phyloP scores from a whole-genome alignment of 1,140 invertebrate species.

The Pseudoatta argentina region DNA sequence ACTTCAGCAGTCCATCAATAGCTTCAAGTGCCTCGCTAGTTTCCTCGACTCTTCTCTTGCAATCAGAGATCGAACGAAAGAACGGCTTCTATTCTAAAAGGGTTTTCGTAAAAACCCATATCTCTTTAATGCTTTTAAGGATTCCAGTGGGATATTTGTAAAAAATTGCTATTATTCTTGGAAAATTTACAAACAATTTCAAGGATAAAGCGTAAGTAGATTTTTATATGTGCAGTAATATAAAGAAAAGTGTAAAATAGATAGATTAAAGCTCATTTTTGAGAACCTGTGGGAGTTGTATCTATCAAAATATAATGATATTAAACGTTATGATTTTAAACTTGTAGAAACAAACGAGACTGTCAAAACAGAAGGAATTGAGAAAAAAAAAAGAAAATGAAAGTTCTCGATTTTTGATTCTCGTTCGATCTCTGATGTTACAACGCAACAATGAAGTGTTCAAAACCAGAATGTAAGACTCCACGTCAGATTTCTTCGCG shows the following conservation, averaged over 20 bases:
- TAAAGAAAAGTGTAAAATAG: constrained; percentile 7
- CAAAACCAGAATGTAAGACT: constrained; percentile 75
- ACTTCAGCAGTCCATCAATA: constrained; percentile 12
- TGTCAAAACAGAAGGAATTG: constrained; percentile 43
- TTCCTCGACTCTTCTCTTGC: constrained; percentile 62
- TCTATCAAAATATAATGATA: constrained; percentile 1
- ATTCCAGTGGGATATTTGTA: constrained; percentile 3
- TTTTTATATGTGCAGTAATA: constrained; percentile 46
- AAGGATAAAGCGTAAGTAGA: constrained; percentile 19
- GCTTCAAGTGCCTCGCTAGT: constrained; percentile 26
- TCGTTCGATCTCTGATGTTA: constrained; percentile 42
- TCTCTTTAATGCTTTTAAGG: constrained; percentile 22
- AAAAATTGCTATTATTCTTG: constrained; percentile 39
- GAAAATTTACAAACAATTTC: constrained; percentile 36
- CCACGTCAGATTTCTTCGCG: constrained; percentile 70
- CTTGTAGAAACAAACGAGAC: constrained; percentile 34
- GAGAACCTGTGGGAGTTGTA: neutral
- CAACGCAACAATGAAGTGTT: constrained; percentile 76
- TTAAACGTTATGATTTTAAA: constrained; percentile 1
- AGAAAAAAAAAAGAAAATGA: neutral
- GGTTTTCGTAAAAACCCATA: neutral
- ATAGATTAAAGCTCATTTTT: constrained; percentile 26
- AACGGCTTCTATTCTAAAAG: constrained; percentile 45
- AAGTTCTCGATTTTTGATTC: neutral
- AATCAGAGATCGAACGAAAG: constrained; percentile 44